Evolutionary conservation across 2,113 vertebrate species (phyloP), one percentile per base, ranked within the genome.

Genomic region (Zosterops lateralis): DNA sequence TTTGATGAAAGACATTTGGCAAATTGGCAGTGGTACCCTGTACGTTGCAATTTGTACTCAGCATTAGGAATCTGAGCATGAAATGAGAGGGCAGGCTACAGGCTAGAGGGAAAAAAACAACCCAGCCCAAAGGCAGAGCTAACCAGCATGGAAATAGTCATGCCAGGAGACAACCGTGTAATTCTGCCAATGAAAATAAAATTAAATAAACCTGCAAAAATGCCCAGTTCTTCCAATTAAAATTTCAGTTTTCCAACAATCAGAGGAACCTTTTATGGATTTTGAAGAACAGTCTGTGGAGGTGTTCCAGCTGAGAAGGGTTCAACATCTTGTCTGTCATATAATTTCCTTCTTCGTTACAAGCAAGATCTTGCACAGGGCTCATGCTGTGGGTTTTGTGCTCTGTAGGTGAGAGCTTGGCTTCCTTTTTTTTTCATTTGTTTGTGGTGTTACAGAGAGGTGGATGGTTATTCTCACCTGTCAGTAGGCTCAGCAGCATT

Each of bases 1-100:
- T 98, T 98, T 98, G 98, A 98, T 98, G 98, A 99, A 99, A 99
- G 98, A 98, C 98, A 98, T 98, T 99, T 99, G 99, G 98, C 95
- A 98, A 98, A 99, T 99, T 99, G 98, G 98, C 98, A 98, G 97
- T 97, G 96, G 97, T 98, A 96, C 97, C 96, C 98, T 98, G 98
- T 98, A 98, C 94, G 6, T 95, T 97, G 97, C 97, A 98, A 98
- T 98, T 98, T 98, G 98, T 98, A 98, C 94, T 97, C 82, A 9
- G 92, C 97, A 97, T 98, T 97, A 97, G 93, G 97, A 98, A 96
- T 95, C 96, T 42, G 84, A 97, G 97, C 96, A 97, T 98, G 97
- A 98, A 97, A 97, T 95, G 96, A 95, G 92, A 98, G 97, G 97
- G 96, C 97, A 98, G 96, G 86, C 93, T 97, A 75, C 61, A 89